Conservation (phyloP, 1,140 invertebrate genomes). For the Chrysomallon squamiferum region DNA sequence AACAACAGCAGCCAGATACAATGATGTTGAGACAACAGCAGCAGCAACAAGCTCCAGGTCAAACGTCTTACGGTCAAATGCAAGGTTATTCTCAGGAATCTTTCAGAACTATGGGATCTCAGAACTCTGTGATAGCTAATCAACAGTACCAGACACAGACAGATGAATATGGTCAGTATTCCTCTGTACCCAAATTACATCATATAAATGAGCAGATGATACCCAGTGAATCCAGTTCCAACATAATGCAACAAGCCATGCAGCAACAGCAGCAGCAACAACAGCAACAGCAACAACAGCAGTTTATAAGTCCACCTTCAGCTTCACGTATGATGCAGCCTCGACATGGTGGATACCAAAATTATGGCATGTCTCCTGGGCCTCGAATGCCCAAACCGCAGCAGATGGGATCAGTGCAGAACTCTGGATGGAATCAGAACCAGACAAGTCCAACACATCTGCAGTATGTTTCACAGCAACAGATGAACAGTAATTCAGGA, state of each 20-base stretch:
- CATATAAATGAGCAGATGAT: constrained; percentile 6
- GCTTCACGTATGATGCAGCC: constrained; percentile 11
- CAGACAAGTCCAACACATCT: constrained; percentile 31
- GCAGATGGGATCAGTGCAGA: constrained; percentile 16
- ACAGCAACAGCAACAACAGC: constrained; percentile 12
- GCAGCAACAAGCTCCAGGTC: background rate
- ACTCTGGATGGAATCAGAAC: constrained; percentile 25
- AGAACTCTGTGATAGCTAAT: constrained; percentile 1
- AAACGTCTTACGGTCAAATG: background rate
- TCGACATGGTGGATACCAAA: constrained; percentile 13
- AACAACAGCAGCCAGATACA: constrained; percentile 13
- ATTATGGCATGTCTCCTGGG: constrained; percentile 16
- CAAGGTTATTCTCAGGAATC: background rate
- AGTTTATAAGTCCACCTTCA: constrained; percentile 27
- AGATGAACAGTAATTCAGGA: constrained; percentile 18
- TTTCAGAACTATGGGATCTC: constrained; percentile 3
- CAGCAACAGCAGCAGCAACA: constrained; percentile 11
- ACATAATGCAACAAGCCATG: constrained; percentile 3
- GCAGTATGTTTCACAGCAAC: constrained; percentile 37
- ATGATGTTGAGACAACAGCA: constrained; percentile 2
- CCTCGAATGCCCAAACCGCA: constrained; percentile 11
- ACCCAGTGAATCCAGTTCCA: background rate
- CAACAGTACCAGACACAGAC: background rate
- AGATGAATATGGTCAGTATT: constrained; percentile 10
- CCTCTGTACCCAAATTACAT: constrained; percentile 8